Evolutionary conservation across 2,888 invertebrate species (phyloP).

Genomic region (Acholoe squamosa): DNA sequence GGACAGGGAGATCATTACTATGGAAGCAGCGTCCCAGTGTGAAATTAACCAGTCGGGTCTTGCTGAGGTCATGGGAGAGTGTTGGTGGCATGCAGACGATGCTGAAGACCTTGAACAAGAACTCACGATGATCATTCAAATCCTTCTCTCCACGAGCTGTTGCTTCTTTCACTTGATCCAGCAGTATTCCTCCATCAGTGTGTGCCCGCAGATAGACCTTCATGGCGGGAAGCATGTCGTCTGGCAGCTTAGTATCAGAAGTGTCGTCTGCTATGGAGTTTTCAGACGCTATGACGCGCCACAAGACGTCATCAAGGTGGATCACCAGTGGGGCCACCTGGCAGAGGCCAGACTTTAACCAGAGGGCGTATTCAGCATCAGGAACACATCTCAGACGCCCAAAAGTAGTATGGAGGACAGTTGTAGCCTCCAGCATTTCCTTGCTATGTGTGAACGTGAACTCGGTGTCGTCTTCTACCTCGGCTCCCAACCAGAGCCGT

Average conservation of each 20-base stretch:
- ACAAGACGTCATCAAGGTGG: constrained; percentile 22
- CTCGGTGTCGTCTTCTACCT: neutral
- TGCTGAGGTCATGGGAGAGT: constrained; percentile 39
- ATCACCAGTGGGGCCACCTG: constrained; percentile 23
- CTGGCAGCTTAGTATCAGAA: neutral
- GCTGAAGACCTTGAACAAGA: constrained; percentile 45
- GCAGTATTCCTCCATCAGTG: neutral
- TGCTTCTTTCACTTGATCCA: neutral
- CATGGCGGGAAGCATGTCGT: neutral
- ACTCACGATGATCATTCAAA: constrained; percentile 40
- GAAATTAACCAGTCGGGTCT: constrained; percentile 33
- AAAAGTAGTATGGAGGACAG: neutral
- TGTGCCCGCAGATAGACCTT: neutral
- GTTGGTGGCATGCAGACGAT: constrained; percentile 28
- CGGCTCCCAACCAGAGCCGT: neutral
- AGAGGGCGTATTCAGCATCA: constrained; percentile 18
- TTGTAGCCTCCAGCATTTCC: neutral
- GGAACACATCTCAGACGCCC: constrained; percentile 6
- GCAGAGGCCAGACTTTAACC: neutral
- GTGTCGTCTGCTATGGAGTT: neutral
- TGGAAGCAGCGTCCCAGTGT: constrained; percentile 25
- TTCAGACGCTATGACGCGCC: constrained; percentile 42
- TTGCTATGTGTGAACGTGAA: neutral
- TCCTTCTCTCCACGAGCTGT: constrained; percentile 31
- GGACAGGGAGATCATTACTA: neutral